Evolutionary conservation across 2,888 invertebrate genomes (phyloP).

Genomic region (Pediacus dermestoides): DNA sequence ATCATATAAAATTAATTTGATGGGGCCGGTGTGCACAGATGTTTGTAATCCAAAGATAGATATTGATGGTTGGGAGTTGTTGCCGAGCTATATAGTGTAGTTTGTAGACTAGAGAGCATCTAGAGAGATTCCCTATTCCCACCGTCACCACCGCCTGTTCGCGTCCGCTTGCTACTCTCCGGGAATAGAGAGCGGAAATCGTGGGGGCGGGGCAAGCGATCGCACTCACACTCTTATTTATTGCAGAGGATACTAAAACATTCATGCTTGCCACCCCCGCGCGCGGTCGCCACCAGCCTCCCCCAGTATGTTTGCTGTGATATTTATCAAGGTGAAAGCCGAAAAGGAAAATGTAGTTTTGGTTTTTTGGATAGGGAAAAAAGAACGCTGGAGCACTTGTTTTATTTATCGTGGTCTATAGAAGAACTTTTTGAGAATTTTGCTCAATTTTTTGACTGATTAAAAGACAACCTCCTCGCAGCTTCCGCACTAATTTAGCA

Average conservation of each 20-base stretch:
- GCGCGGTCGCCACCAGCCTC: too few species aligned
- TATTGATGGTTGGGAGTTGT: conserved; percentile 12
- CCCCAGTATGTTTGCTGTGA: conserved; percentile 14
- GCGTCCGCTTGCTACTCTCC: too few species aligned
- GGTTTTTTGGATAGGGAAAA: too few species aligned
- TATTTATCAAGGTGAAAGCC: conserved; percentile 17
- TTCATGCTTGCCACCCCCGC: too few species aligned
- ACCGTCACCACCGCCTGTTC: background rate
- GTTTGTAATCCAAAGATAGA: conserved; percentile 14
- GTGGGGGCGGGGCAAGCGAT: conserved; percentile 20
- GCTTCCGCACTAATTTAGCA: too few species aligned
- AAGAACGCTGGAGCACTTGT: too few species aligned
- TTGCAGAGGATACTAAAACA: conserved; percentile 23
- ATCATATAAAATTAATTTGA: conserved; percentile 16
- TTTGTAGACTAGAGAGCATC: background rate
- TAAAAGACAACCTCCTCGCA: too few species aligned
- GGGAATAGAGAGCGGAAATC: conserved; percentile 14
- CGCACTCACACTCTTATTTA: conserved; percentile 23
- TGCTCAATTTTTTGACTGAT: too few species aligned
- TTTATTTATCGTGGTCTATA: too few species aligned
- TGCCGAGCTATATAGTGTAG: background rate
- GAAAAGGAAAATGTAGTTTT: background rate
- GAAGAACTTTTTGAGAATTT: too few species aligned
- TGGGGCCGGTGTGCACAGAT: conserved; percentile 11
- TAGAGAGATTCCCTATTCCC: conserved; percentile 1